A percentile compares a stretch with the other conserved stretches of the same genome.
Evolutionary conservation across 2,797 vertebrate species (phyloP).

Genomic region (Alfaro cultratus): DNA sequence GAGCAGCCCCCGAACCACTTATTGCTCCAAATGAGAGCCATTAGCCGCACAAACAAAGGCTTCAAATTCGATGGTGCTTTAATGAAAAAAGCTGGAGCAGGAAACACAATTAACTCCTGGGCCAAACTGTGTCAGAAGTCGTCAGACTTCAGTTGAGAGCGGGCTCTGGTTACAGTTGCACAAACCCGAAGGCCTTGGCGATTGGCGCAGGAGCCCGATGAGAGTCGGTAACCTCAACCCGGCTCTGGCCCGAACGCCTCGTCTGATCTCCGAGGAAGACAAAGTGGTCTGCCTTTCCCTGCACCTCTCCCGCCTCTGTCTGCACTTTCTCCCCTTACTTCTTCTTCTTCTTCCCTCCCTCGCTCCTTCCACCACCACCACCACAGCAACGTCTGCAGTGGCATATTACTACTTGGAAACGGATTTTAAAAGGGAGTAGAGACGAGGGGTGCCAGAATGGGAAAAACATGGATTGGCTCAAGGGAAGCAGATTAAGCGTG

Average conservation of each 20-base stretch:
- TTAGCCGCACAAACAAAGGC: slow-evolving; percentile 77
- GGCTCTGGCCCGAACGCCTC: slow-evolving; percentile 42
- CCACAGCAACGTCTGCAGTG: slow-evolving; percentile 72
- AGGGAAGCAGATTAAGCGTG: slow-evolving; percentile 70
- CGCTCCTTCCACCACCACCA: slow-evolving; percentile 21
- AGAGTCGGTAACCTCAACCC: slow-evolving; percentile 68
- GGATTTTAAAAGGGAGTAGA: slow-evolving; percentile 74
- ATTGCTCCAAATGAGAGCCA: slow-evolving; percentile 75
- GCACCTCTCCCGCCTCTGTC: slow-evolving; percentile 32
- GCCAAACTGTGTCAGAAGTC: slow-evolving; percentile 67
- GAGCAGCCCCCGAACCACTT: slow-evolving; percentile 70
- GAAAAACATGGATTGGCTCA: slow-evolving; percentile 82
- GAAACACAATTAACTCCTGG: slow-evolving; percentile 80
- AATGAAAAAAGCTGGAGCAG: slow-evolving; percentile 76
- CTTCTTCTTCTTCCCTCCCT: slow-evolving; percentile 8
- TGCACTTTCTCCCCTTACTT: slow-evolving; percentile 48
- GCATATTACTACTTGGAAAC: slow-evolving; percentile 79
- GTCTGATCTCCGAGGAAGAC: slow-evolving; percentile 70
- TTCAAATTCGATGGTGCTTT: slow-evolving; percentile 67
- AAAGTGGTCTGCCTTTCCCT: slow-evolving; percentile 61
- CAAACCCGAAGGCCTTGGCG: slow-evolving; percentile 32
- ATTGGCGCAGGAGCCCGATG: slow-evolving; percentile 62
- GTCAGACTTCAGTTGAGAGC: slow-evolving; percentile 50
- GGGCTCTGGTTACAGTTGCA: slow-evolving; percentile 62
- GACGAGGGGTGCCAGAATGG: slow-evolving; percentile 70